These are phyloP conservation scores for Drosophila paramelanica DNA, from an alignment of 2,888 invertebrate species.

Conservation along the genomic window DNA sequence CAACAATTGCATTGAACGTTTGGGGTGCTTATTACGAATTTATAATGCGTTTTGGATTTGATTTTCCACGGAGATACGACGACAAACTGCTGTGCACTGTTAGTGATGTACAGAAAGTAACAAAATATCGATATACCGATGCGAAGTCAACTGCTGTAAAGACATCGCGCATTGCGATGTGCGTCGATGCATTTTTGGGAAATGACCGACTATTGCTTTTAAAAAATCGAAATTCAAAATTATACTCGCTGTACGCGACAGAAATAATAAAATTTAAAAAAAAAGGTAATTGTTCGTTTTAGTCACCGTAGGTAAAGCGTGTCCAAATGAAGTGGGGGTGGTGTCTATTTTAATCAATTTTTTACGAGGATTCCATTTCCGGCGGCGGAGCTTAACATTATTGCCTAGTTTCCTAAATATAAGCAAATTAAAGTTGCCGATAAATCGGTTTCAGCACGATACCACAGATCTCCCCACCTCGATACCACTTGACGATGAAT, in stretches of 20 bases:
- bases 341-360: too few relatives aligned
- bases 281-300: too few relatives aligned
- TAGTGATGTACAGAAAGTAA: slow-evolving; percentile 39
- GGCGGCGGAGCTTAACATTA: too few relatives aligned
- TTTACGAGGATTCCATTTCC: too few relatives aligned
- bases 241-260: neutral
- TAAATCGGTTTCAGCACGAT: too few relatives aligned
- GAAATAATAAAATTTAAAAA: too few relatives aligned
- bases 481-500: too few relatives aligned
- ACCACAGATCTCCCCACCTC: too few relatives aligned
- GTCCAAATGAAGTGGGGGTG: too few relatives aligned
- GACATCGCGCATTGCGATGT: slow-evolving; percentile 3
- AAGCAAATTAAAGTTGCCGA: too few relatives aligned
- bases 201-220: slow-evolving; percentile 1
- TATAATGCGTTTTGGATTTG: slow-evolving; percentile 20
- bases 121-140: slow-evolving; percentile 12
- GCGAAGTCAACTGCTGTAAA: neutral
- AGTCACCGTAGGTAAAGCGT: too few relatives aligned
- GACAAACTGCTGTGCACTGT: slow-evolving; percentile 49
- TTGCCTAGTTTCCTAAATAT: too few relatives aligned
- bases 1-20: slow-evolving; percentile 25
- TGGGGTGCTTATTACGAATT: slow-evolving; percentile 18
- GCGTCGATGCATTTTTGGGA: neutral
- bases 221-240: neutral
- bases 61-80: slow-evolving; percentile 43